Percentiles rank a stretch among this genome's conserved stretches.
phyloP scores from a whole-genome alignment of 2,797 vertebrate genomes.

The Uromys caudimaculatus region DNA sequence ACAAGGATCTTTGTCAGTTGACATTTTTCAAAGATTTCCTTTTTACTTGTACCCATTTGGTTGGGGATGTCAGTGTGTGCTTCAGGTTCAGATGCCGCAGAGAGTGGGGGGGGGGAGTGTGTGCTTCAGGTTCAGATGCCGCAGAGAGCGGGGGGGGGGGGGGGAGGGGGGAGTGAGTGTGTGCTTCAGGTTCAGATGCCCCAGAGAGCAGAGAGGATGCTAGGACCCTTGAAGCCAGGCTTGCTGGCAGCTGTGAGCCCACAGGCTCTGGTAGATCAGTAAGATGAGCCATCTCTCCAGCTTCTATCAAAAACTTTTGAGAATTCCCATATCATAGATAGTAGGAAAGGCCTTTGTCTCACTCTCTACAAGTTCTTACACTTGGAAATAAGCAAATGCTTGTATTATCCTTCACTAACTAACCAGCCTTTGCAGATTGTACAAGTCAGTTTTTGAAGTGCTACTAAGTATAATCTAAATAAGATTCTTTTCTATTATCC shows the following conservation, averaged over 20 bases:
- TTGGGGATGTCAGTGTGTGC: neutral
- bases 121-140: too few relatives aligned
- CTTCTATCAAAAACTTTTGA: neutral
- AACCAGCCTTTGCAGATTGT: neutral
- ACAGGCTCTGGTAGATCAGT: neutral
- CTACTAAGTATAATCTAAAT: neutral
- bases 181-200: too few relatives aligned
- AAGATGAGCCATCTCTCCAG: neutral
- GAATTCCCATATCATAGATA: neutral
- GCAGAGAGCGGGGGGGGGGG: too few relatives aligned
- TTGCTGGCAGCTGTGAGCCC: neutral
- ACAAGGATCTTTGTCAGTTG: neutral
- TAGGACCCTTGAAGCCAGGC: neutral
- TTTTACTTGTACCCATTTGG: neutral
- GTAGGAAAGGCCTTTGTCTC: neutral
- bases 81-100: too few relatives aligned
- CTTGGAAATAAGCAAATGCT: neutral
- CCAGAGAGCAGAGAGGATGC: neutral
- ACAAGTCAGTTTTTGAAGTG: neutral
- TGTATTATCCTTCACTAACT: neutral
- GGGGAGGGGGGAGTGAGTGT: too few relatives aligned
- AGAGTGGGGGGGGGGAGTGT: neutral
- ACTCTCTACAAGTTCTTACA: neutral
- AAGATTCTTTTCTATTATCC: neutral
- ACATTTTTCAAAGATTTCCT: neutral